Conservation (phyloP, 2,888 invertebrate species). For the Yponomeuta evonymella region DNA sequence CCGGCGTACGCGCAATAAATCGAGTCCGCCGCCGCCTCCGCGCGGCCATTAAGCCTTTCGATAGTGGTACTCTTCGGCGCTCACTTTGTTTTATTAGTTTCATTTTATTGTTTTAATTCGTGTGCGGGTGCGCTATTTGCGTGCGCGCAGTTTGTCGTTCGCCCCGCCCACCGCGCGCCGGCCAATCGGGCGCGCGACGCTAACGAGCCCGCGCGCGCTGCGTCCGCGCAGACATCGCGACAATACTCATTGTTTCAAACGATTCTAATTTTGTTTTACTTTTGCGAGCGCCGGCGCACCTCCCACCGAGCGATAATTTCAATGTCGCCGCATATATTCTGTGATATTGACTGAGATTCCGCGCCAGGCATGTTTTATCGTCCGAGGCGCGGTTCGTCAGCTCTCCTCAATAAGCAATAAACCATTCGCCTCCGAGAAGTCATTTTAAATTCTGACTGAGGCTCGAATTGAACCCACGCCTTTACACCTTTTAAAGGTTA, state of each 20-base stretch:
- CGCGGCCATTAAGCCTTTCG: slow-evolving; percentile 69
- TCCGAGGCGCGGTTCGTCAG: slow-evolving; percentile 68
- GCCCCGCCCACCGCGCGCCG: slow-evolving; percentile 58
- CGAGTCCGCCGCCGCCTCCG: slow-evolving; percentile 51
- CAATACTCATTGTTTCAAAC: slow-evolving; percentile 71
- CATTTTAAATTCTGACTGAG: slow-evolving; percentile 65
- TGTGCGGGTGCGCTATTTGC: slow-evolving; percentile 74
- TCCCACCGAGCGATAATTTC: slow-evolving; percentile 73
- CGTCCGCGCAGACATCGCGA: slow-evolving; percentile 43
- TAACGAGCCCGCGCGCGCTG: slow-evolving; percentile 39
- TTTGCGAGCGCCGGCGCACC: slow-evolving; percentile 48
- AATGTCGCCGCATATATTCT: slow-evolving; percentile 64
- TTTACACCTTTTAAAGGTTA: slow-evolving; percentile 74
- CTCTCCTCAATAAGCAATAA: slow-evolving; percentile 74
- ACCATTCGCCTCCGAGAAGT: slow-evolving; percentile 72
- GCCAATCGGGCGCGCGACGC: slow-evolving; percentile 56
- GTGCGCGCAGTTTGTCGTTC: slow-evolving; percentile 70
- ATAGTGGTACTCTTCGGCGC: slow-evolving; percentile 64
- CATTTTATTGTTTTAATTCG: slow-evolving; percentile 76
- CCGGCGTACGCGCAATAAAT: slow-evolving; percentile 48
- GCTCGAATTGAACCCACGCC: slow-evolving; percentile 61
- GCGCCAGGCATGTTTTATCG: slow-evolving; percentile 63
- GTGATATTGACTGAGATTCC: slow-evolving; percentile 73
- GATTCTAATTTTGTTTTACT: slow-evolving; percentile 66
- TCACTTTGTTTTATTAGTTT: slow-evolving; percentile 73